Base-by-base conservation (phyloP, 2,113 vertebrate species). In the Chrysemys picta region DNA sequence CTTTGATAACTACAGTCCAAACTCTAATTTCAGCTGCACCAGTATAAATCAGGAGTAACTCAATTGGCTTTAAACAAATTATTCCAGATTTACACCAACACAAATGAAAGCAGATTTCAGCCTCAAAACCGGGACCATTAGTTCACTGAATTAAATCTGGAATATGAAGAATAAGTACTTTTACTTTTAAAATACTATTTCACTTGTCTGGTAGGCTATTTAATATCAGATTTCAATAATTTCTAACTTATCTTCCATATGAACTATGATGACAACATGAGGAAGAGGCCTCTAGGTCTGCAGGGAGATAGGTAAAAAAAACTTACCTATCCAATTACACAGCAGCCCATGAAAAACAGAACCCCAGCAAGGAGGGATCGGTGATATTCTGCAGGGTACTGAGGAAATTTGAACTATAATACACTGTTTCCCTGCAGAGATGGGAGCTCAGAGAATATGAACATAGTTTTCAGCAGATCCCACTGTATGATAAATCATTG, bases 231-330 rank as follows among this genome's bases (percentile, higher is more conserved):
- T 35, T 94, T 93, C 42, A n/a, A 83, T 53, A 88, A 57, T 85
- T 91, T 92, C 85, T 82, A 90, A 90, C n/a, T 93, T 87, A 82
- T 69, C 29, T 95, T 93, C 52, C 85, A 82, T 85, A 79, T 47
- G 9, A 95, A 80, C 4, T 90, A 57, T 84, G 88, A 57, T 72
- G 88, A 50, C 56, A 80, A 57, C 79, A 16, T 49, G 38, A 84
- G 93, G 14, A 83, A 93, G 38, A 54, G 21, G 87, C 24, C 57
- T 82, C 21, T 56, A 81, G 24, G n/a, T 91, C 69, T 75, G 45
- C 72, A 92, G 79, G 42, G 84, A 85, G 80, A 82, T 1, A 31
- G 17, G 6, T 52, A 83, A 76, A 59, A n/a, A n/a, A 65, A 94
- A 84, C 84, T 91, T 49, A 87, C 29, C 80, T 80, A 89, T 53